These are phyloP conservation scores for Sorex maritimensis DNA, from an alignment of 2,797 vertebrate species.

Conservation along the genomic window DNA sequence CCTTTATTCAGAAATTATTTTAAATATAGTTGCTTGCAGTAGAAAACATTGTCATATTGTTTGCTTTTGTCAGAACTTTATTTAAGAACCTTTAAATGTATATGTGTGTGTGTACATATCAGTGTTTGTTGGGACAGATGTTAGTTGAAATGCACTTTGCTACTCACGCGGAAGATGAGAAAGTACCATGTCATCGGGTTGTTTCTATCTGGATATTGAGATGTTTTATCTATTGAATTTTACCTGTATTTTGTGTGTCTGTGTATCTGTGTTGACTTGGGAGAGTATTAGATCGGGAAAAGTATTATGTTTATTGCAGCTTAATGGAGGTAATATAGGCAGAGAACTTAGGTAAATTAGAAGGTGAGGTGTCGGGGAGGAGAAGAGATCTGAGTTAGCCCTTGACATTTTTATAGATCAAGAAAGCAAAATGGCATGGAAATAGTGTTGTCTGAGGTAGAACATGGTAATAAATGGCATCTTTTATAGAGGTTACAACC, in stretches of 20 bases:
- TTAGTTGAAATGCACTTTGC: not conserved
- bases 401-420: not conserved
- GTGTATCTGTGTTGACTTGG: not conserved
- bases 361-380: not conserved
- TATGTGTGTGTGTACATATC: too few species aligned
- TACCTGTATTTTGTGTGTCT: not conserved
- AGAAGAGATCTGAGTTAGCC: not conserved
- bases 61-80: not conserved
- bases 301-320: not conserved
- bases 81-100: not conserved
- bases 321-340: constrained; percentile 9
- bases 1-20: constrained; percentile 46
- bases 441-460: not conserved
- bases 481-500: not conserved
- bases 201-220: not conserved
- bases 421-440: not conserved
- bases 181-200: not conserved
- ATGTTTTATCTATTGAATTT: constrained; percentile 4
- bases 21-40: not conserved
- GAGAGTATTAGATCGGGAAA: not conserved
- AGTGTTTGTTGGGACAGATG: too few species aligned
- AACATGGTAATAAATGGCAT: not conserved
- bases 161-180: not conserved
- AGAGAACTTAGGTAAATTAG: not conserved
- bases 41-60: not conserved